Base-by-base conservation (phyloP, 1,140 invertebrate genomes). In the Philaenus spumarius region DNA sequence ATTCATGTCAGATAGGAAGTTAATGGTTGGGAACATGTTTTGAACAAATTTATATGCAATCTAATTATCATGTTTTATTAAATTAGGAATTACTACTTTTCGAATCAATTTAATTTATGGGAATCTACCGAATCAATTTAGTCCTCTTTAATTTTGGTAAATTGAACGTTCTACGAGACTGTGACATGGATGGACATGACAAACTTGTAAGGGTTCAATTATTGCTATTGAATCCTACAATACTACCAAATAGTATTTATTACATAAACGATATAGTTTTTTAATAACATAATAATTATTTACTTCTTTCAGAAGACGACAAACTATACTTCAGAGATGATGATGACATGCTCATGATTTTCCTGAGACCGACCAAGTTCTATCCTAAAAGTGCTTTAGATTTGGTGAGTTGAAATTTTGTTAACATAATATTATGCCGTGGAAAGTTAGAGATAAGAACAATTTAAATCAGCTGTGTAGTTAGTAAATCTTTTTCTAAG, bases 361-460 rank as follows among this genome's bases (percentile, higher is more conserved):
- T 89, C 66, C 72, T 91, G 14, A 77, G 88, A 35, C 85, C 86
- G 26, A 86, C 84, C 68, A 89, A 91, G 70, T 91, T 80, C 70
- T 90, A 90, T 67, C 80, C 87, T 0, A 77, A 90, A 59, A 88
- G 86, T 71, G 87, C 87, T 0, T 72, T 82, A 35, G 80, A 80
- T 63, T 72, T 90, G 73, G 85, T 86, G 69, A 79, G 81, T 77
- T 55, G 7, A 47, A 42, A n/a, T n/a, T n/a, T n/a, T n/a, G n/a
- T n/a, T n/a, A n/a, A n/a, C n/a, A n/a, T n/a, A n/a, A n/a, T n/a
- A n/a, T n/a, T n/a, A n/a, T n/a, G n/a, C n/a, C n/a, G n/a, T n/a
- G n/a, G n/a, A n/a, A n/a, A n/a, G n/a, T n/a, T n/a, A n/a, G n/a
- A n/a, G n/a, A n/a, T n/a, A n/a, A n/a, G n/a, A n/a, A n/a, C n/a